Evolutionary conservation across 2,888 invertebrate genomes (phyloP).

Genomic region (Ectropis crepuscularia): DNA sequence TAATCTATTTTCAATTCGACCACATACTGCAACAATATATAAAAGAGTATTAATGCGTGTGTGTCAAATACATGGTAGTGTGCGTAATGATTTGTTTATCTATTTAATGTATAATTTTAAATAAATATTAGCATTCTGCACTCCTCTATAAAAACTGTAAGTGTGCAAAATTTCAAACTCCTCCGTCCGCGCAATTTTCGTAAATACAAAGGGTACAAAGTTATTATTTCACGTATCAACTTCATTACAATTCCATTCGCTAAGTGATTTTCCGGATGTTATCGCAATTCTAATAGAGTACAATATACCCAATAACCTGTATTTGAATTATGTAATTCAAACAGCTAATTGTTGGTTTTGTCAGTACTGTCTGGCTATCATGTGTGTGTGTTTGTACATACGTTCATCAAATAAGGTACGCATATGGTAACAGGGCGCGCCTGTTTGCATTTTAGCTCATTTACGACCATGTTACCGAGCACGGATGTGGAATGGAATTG

Average conservation of each 20-base stretch:
- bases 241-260: slow-evolving; percentile 10
- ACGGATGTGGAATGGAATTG: slow-evolving; percentile 57
- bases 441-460: slow-evolving; percentile 65
- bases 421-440: slow-evolving; percentile 67
- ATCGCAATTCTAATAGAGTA: slow-evolving; percentile 50
- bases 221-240: neutral
- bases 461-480: slow-evolving; percentile 65
- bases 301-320: slow-evolving; percentile 63
- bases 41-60: too few species aligned
- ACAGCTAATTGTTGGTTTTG: slow-evolving; percentile 62
- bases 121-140: too few species aligned
- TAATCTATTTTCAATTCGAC: too few species aligned
- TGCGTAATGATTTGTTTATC: too few species aligned
- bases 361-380: slow-evolving; percentile 54
- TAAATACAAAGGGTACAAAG: neutral
- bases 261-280: slow-evolving; percentile 58
- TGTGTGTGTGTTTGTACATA: slow-evolving; percentile 52
- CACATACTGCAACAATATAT: too few species aligned
- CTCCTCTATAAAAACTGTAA: too few species aligned
- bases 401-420: slow-evolving; percentile 51
- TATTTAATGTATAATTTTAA: too few species aligned
- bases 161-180: too few species aligned
- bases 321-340: slow-evolving; percentile 73
- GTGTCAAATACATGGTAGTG: too few species aligned
- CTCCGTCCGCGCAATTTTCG: too few species aligned